These are phyloP conservation scores for Enteromius argenteus DNA, from an alignment of 2,797 vertebrate genomes.

Conservation along the genomic window DNA sequence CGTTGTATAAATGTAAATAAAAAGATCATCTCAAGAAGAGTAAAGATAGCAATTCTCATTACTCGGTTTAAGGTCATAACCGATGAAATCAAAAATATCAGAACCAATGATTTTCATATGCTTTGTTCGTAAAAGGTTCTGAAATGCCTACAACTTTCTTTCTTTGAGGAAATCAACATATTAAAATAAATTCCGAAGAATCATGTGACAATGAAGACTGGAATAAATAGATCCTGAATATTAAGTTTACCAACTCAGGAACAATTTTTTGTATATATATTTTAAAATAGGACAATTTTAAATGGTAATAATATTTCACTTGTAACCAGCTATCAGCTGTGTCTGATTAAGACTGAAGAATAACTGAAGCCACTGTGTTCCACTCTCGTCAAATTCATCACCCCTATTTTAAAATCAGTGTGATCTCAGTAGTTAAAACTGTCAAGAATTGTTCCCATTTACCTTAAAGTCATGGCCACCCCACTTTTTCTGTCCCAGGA, in stretches of 20 bases:
- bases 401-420: slow-evolving; percentile 12
- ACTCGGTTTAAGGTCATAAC: neutral
- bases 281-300: neutral
- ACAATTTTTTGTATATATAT: neutral
- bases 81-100: neutral
- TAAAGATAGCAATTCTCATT: neutral
- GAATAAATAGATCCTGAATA: neutral
- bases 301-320: neutral
- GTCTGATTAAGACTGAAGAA: neutral
- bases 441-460: slow-evolving; percentile 2
- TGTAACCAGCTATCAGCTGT: neutral
- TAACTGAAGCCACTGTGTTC: neutral
- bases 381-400: slow-evolving; percentile 1
- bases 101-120: neutral
- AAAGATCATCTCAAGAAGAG: neutral
- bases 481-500: slow-evolving; percentile 10
- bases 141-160: neutral
- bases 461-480: slow-evolving; percentile 16
- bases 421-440: slow-evolving; percentile 12
- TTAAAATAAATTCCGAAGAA: neutral
- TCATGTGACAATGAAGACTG: neutral
- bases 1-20: neutral
- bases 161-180: neutral
- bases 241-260: neutral
- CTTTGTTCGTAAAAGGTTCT: neutral